Evolutionary conservation across 1,140 invertebrate genomes (phyloP).

Genomic region (Archivesica marissinica): DNA sequence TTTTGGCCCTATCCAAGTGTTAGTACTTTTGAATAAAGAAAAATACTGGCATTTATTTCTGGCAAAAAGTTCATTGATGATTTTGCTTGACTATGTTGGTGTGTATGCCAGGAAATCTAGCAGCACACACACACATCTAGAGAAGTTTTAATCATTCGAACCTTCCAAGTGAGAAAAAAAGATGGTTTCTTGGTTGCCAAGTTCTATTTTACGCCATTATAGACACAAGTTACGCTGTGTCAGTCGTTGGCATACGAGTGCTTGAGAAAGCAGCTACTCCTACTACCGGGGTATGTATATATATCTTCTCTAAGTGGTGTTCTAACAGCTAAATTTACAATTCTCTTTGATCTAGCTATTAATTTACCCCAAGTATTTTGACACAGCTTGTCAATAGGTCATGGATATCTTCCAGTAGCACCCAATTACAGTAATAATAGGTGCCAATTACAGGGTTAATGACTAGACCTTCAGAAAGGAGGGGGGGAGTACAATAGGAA

Average conservation of each 20-base stretch:
- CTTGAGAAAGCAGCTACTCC: constrained; percentile 19
- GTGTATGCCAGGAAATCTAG: neutral
- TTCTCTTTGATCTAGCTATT: constrained; percentile 1
- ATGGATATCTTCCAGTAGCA: no score
- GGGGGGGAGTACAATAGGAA: no score
- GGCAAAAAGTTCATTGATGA: constrained; percentile 5
- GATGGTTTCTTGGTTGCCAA: constrained; percentile 2
- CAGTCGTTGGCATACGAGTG: neutral
- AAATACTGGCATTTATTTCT: neutral
- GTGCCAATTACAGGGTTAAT: no score
- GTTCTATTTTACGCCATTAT: constrained; percentile 13
- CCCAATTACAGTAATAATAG: no score
- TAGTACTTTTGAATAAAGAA: no score
- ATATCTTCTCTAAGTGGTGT: neutral
- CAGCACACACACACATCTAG: neutral
- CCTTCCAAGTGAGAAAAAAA: neutral
- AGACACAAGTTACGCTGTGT: neutral
- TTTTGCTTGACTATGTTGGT: neutral
- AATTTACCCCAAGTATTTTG: no score
- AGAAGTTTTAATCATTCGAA: neutral
- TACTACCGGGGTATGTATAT: constrained; percentile 3
- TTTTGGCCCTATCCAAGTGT: no score
- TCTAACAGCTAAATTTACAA: neutral
- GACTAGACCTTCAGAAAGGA: no score
- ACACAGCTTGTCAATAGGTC: no score